Evolutionary conservation across 2,113 vertebrate species (phyloP), one percentile per base, ranked within the genome.

Genomic region (Notarius quadriscutis): DNA sequence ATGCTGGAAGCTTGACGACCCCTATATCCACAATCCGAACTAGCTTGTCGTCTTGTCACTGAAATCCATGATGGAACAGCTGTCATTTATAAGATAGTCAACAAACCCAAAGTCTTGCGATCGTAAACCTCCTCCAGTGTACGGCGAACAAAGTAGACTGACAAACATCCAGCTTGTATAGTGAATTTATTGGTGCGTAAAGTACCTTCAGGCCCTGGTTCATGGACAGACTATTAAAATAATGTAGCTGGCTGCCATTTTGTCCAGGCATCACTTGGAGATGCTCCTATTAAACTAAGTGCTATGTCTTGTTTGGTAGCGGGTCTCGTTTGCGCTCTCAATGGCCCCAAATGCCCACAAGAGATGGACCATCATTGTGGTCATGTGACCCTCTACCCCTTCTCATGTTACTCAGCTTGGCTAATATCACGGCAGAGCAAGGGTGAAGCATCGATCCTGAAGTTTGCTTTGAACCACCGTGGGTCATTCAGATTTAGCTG

Each of bases 371-470:
- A 85, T 89, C 84, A 88, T 60, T 72, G 69, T 7, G 17, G 78
- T 89, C 90, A 90, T 89, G 90, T 90, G 85, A 79, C 30, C 60
- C 82, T 86, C 72, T 41, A 41, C 41, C 41, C 41, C 41, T 41
- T 91, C 90, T 93, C 86, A 50, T 87, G 88, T 93, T 93, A 89
- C 93, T 86, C 57, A 62, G 83, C 84, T 41, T 84, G 78, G 84
- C 87, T 63, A 57, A 71, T 77, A 92, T 80, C 55, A 58, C 53
- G 4, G 57, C 18, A 41, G 30, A 81, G 57, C 18, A 48, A 14
- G 79, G 58, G 62, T 88, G 82, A 86, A 74, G 63, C 87, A 92
- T 91, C 53, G 88, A 93, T 93, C 88, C 30, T 34, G 83, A 27
- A 51, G 57, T 53, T 84, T 10, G 4, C 63, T 69, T 69, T 12